phyloP scores from a whole-genome alignment of 1,140 invertebrate species.

The Anastatus disparis region DNA sequence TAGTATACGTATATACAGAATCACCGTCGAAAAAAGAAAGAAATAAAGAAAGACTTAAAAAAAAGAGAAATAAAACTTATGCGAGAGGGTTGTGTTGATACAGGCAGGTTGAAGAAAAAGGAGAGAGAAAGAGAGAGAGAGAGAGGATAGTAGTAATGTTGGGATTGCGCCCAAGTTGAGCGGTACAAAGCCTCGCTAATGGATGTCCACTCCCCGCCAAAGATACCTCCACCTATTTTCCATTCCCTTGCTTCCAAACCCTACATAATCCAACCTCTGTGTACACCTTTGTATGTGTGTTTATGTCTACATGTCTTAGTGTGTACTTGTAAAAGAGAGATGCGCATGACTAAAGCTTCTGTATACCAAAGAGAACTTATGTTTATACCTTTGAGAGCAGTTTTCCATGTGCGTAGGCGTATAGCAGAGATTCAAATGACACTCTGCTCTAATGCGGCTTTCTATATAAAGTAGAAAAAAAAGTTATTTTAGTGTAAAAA shows the following conservation, averaged over 20 bases:
- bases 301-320: neutral
- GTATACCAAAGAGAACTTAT: slow-evolving; percentile 38
- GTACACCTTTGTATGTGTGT: slow-evolving; percentile 13
- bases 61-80: too few species aligned
- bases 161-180: neutral
- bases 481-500: neutral
- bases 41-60: too few species aligned
- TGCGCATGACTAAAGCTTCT: neutral
- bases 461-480: too few species aligned
- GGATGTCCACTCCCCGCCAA: slow-evolving; percentile 57
- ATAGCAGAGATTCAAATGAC: neutral
- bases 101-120: neutral
- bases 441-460: neutral
- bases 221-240: slow-evolving; percentile 50
- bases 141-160: neutral
- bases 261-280: slow-evolving; percentile 47
- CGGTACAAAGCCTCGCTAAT: slow-evolving; percentile 55
- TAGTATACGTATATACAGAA: too few species aligned
- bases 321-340: neutral
- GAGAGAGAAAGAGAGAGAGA: neutral
- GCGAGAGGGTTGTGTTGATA: too few species aligned
- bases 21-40: too few species aligned
- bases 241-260: too few species aligned
- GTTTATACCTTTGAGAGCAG: neutral
- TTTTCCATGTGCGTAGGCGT: neutral